These are phyloP conservation scores for Hypothenemus hampei DNA, from an alignment of 1,140 invertebrate genomes.

Conservation along the genomic window DNA sequence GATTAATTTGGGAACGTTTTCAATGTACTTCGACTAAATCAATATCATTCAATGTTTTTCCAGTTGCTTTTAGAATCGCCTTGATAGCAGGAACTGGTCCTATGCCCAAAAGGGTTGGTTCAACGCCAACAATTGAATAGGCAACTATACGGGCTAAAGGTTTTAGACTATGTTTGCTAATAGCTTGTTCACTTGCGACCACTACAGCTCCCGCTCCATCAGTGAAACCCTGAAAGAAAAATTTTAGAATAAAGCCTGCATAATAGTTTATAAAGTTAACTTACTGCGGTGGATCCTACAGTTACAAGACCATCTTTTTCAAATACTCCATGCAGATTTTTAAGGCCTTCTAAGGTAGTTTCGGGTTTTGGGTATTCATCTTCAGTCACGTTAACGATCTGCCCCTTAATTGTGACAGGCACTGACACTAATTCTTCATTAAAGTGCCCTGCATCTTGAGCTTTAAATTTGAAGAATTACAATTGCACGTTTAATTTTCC, in stretches of 20 bases:
- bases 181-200: slow-evolving; percentile 84
- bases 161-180: slow-evolving; percentile 73
- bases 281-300: slow-evolving; percentile 90
- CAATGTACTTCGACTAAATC: slow-evolving; percentile 93
- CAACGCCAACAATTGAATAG: slow-evolving; percentile 73
- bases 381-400: slow-evolving; percentile 69
- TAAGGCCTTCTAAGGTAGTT: slow-evolving; percentile 79
- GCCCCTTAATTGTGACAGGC: slow-evolving; percentile 76
- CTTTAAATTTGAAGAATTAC: slow-evolving; percentile 55
- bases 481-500: too few relatives aligned
- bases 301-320: slow-evolving; percentile 95
- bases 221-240: slow-evolving; percentile 72
- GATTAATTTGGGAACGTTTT: background rate
- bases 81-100: slow-evolving; percentile 92
- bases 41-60: slow-evolving; percentile 77
- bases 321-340: slow-evolving; percentile 84
- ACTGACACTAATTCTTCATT: slow-evolving; percentile 87
- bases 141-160: slow-evolving; percentile 72
- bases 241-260: background rate
- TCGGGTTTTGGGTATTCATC: slow-evolving; percentile 95
- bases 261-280: slow-evolving; percentile 29
- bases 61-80: slow-evolving; percentile 66
- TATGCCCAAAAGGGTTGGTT: slow-evolving; percentile 85
- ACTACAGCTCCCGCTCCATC: slow-evolving; percentile 92
- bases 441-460: slow-evolving; percentile 82